Conservation (phyloP, 2,113 vertebrate genomes). For the Lycaon pictus region DNA sequence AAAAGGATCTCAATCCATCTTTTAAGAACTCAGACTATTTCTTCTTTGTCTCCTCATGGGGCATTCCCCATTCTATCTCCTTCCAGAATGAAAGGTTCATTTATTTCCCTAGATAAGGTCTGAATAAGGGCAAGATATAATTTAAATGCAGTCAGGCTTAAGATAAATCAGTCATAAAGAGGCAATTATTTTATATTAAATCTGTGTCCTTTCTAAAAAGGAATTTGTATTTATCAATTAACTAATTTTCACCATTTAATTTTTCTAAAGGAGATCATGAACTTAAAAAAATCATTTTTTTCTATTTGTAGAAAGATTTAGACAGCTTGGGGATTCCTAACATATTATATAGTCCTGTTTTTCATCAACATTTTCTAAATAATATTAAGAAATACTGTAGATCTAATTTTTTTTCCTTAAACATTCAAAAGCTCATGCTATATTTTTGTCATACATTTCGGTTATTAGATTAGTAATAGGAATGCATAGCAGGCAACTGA, state of each 20-base stretch:
- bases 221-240: conserved; percentile 80
- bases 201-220: conserved; percentile 65
- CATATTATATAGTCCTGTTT: not conserved
- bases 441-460: not conserved
- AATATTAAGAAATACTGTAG: conserved; percentile 30
- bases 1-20: conserved; percentile 73
- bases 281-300: conserved; percentile 74
- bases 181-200: conserved; percentile 78
- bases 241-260: conserved; percentile 65
- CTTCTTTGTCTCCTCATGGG: conserved; percentile 73
- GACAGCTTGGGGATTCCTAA: not conserved
- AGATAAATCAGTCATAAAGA: conserved; percentile 79
- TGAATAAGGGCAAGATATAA: conserved; percentile 75
- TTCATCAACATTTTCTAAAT: conserved; percentile 55
- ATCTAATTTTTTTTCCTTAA: conserved; percentile 48
- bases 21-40: conserved; percentile 72
- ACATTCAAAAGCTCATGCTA: conserved; percentile 11
- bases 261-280: conserved; percentile 79
- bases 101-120: conserved; percentile 78
- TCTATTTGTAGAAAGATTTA: conserved; percentile 56
- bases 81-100: conserved; percentile 81
- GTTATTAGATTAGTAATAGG: conserved; percentile 51
- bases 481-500: conserved; percentile 19
- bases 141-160: conserved; percentile 76
- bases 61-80: conserved; percentile 74